These are phyloP conservation scores for Odocoileus virginianus DNA, from an alignment of 2,113 vertebrate species.

Conservation along the genomic window DNA sequence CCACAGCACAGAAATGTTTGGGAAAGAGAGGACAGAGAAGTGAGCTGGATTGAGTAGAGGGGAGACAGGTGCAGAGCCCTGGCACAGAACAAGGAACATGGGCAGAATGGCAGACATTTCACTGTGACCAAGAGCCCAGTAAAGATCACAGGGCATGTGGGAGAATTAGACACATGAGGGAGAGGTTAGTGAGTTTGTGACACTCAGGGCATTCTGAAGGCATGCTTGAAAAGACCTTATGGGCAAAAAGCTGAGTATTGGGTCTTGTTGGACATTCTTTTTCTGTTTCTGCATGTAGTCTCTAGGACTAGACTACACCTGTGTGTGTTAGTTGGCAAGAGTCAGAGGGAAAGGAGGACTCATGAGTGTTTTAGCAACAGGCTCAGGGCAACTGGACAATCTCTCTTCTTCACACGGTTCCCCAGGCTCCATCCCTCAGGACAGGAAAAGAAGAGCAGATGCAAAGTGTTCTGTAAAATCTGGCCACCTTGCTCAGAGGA, in stretches of 20 bases:
- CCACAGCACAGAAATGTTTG: not conserved
- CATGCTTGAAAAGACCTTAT: not conserved
- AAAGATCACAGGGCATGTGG: not conserved
- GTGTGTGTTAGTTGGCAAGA: not conserved
- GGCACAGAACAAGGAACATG: not conserved
- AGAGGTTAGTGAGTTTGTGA: not conserved
- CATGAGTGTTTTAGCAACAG: not conserved
- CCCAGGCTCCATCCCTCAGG: not conserved
- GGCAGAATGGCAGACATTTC: not conserved
- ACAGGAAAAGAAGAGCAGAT: not conserved
- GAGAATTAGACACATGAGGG: not conserved
- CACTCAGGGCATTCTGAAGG: not conserved
- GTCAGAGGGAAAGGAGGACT: not conserved
- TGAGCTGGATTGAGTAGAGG: not conserved
- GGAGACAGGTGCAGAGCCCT: not conserved
- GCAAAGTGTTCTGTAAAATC: not conserved
- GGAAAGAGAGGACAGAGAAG: not conserved
- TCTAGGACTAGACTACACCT: not conserved
- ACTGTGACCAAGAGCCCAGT: not conserved
- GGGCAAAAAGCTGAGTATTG: not conserved
- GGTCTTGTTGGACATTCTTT: not conserved
- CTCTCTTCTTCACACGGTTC: not conserved
- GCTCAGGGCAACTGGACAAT: not conserved
- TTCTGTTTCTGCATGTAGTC: not conserved
- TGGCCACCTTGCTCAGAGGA: not conserved